Evolutionary conservation across 2,113 vertebrate species (phyloP), one percentile per base, ranked within the genome.

Genomic region (Istiophorus platypterus): DNA sequence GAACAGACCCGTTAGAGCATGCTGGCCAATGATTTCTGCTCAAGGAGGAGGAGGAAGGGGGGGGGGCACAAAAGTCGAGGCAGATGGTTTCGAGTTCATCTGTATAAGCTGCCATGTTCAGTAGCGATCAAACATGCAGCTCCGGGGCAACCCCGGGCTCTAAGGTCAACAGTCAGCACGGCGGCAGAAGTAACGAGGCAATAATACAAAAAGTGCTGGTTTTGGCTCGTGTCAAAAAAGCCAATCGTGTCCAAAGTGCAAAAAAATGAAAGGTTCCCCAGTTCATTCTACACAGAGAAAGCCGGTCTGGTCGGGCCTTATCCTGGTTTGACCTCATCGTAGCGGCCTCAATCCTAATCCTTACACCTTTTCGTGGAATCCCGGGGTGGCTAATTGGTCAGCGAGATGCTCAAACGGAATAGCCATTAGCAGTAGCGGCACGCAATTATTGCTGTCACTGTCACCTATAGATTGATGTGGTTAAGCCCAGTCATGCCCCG

Each of bases 391-490:
- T 91, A 92, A 92, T 88, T 91, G 89, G 87, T 79, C 87, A 67
- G 76, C 0, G 64, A 59, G 81, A 80, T 82, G 89, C 86, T 92
- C 92, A 88, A 88, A 86, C 76, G 72, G 76, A 87, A 82, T 80
- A 63, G 63, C 73, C 88, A 90, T 93, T 91, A 93, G 86, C 71
- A 63, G 87, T 83, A n/a, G 71, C 64, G 81, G 41, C 88, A 87
- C 62, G 69, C 80, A 92, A 88, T 92, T 89, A 92, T 88, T 24
- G 81, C 79, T 37, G 57, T 27, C 76, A 88, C 90, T 91, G 92
- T 91, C 92, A 86, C 79, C 78, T 59, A 15, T 79, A 91, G 91
- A 94, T 91, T 90, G 92, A 95, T 92, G 87, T 57, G 87, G 82
- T 76, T 82, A 76, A 81, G 81, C 78, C 74, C 61, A 76, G 72